Conservation (phyloP, 2,113 vertebrate genomes). For the Ageneiosus marmoratus region DNA sequence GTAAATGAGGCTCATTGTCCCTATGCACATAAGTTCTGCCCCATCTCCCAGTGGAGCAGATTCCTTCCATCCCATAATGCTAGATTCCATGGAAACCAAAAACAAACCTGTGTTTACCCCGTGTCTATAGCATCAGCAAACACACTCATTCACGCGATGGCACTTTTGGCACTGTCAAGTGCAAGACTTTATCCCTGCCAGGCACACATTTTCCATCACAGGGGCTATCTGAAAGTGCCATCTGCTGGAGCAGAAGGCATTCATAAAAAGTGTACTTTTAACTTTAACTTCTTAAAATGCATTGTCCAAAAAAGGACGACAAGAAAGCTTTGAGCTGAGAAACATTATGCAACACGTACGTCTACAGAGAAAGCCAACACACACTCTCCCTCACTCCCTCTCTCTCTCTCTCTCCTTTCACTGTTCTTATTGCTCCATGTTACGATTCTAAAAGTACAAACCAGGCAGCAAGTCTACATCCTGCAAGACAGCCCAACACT, state of each 20-base stretch:
- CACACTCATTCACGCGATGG: conserved; percentile 8
- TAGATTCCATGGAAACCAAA: conserved; percentile 16
- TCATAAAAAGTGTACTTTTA: conserved; percentile 34
- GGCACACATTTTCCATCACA: conserved; percentile 51
- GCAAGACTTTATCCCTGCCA: conserved; percentile 47
- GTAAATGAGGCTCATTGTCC: not conserved
- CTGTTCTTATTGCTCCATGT: conserved; percentile 44
- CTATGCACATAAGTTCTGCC: not conserved
- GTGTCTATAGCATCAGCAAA: conserved; percentile 25
- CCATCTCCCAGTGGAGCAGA: conserved; percentile 8
- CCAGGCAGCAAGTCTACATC: conserved; percentile 49
- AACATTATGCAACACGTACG: conserved; percentile 4
- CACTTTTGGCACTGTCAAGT: conserved; percentile 25
- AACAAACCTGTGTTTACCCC: conserved; percentile 35
- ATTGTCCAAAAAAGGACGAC: not conserved
- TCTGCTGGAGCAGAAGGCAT: conserved; percentile 55
- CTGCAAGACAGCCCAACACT: conserved; percentile 53
- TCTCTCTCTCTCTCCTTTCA: conserved; percentile 16
- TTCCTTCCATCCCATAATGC: not conserved
- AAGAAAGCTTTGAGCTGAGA: conserved; percentile 5
- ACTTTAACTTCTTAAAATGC: conserved; percentile 28
- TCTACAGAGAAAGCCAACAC: not conserved
- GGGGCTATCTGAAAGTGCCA: conserved; percentile 60
- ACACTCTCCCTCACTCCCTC: not conserved
- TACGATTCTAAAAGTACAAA: conserved; percentile 66